Conservation (phyloP, 2,888 invertebrate genomes). For the Calameuta pallipes region DNA sequence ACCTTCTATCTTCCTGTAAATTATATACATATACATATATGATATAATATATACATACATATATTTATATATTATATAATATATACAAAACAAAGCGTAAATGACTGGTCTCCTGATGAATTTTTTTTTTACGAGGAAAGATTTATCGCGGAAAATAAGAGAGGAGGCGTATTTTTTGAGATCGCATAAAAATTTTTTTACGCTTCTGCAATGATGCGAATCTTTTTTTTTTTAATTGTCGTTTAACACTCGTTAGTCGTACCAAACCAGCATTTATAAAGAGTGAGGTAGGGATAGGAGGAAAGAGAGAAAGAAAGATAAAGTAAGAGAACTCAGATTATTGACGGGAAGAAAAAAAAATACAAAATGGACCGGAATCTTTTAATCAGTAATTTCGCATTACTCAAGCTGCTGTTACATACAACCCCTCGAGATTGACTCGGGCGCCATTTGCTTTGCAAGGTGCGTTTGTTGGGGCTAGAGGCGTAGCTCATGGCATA, state of each 20-base stretch:
- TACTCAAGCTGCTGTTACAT: background rate
- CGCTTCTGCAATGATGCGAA: background rate
- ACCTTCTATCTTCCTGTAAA: conserved; percentile 59
- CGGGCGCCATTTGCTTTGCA: background rate
- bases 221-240: background rate
- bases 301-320: conserved; percentile 5
- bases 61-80: background rate
- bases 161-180: background rate
- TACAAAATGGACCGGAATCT: conserved; percentile 8
- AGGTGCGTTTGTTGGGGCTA: background rate
- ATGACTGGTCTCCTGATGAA: conserved; percentile 13
- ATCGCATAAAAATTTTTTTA: background rate
- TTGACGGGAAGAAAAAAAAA: conserved; percentile 6
- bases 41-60: background rate
- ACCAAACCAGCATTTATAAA: conserved; percentile 62
- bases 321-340: conserved; percentile 8
- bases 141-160: background rate
- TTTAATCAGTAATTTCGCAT: background rate
- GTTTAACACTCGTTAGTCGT: conserved; percentile 49
- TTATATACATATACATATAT: conserved; percentile 24
- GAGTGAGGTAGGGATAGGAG: background rate
- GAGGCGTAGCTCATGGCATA: background rate
- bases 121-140: conserved; percentile 24
- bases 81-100: background rate
- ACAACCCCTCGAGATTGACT: background rate